Percentiles rank a stretch among this genome's conserved stretches.
phyloP scores from a whole-genome alignment of 2,797 vertebrate species.

The Spinus pinus region DNA sequence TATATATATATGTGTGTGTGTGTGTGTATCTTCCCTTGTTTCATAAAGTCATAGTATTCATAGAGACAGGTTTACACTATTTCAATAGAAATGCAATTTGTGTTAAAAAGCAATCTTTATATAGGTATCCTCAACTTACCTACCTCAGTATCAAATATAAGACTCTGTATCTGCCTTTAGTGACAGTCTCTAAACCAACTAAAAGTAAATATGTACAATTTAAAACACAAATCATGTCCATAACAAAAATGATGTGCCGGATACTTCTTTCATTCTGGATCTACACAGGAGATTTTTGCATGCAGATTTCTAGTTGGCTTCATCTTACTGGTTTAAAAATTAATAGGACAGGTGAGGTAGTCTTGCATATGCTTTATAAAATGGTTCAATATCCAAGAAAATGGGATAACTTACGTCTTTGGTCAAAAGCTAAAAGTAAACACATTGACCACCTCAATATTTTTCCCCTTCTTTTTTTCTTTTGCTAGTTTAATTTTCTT shows the following conservation, averaged over 20 bases:
- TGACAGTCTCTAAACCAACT: background rate
- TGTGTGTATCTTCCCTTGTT: background rate
- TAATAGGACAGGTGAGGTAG: background rate
- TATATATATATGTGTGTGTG: too few species aligned
- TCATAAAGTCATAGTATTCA: background rate
- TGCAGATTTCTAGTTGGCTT: background rate
- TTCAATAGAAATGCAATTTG: background rate
- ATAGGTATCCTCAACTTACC: background rate
- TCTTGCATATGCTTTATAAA: background rate
- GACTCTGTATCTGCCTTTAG: background rate
- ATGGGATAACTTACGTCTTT: background rate
- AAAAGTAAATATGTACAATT: background rate
- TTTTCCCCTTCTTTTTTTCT: background rate
- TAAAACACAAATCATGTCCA: background rate
- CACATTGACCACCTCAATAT: fast-evolving
- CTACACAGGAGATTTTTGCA: background rate
- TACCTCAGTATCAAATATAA: background rate
- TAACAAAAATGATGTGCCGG: background rate
- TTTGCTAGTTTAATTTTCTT: background rate
- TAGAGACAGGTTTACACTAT: background rate
- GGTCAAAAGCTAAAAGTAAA: background rate
- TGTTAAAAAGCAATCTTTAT: background rate
- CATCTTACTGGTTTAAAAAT: background rate
- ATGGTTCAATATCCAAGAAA: background rate
- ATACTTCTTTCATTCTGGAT: background rate